Evolutionary conservation across 2,113 vertebrate species (phyloP).

Genomic region (Mormyrus iriodes): DNA sequence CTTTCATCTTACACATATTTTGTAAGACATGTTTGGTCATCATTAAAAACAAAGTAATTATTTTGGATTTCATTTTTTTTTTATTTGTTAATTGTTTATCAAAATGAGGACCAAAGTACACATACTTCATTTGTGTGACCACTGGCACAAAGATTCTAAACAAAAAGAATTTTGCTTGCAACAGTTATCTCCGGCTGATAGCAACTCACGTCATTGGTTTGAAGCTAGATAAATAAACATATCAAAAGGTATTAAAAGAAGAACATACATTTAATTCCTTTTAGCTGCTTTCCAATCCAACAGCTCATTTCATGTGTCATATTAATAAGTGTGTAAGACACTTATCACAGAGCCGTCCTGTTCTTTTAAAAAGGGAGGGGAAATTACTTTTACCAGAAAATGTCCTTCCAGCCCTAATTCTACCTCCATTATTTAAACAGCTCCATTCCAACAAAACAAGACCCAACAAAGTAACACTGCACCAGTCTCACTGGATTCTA

Average conservation of each 20-base stretch:
- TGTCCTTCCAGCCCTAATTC: too few species aligned
- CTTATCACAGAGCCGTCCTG: neutral
- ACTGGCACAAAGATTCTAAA: neutral
- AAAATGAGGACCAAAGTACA: neutral
- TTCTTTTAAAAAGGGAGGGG: neutral
- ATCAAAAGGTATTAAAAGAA: neutral
- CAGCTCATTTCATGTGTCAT: neutral
- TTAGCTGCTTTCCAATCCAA: neutral
- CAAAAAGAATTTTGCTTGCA: neutral
- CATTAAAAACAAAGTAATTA: neutral
- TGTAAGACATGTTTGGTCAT: neutral
- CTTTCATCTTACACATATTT: neutral
- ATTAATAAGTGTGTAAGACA: neutral
- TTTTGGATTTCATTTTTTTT: neutral
- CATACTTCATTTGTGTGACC: neutral
- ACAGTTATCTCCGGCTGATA: neutral
- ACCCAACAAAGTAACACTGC: neutral
- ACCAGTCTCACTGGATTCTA: neutral
- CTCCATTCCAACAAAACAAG: too few species aligned
- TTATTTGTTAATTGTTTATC: neutral
- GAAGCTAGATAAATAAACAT: neutral
- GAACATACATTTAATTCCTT: neutral
- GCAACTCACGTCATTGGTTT: neutral
- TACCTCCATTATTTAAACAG: too few species aligned
- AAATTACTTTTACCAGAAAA: neutral